Evolutionary conservation across 2,113 vertebrate genomes (phyloP).

Genomic region (Gallinago jamesoni): DNA sequence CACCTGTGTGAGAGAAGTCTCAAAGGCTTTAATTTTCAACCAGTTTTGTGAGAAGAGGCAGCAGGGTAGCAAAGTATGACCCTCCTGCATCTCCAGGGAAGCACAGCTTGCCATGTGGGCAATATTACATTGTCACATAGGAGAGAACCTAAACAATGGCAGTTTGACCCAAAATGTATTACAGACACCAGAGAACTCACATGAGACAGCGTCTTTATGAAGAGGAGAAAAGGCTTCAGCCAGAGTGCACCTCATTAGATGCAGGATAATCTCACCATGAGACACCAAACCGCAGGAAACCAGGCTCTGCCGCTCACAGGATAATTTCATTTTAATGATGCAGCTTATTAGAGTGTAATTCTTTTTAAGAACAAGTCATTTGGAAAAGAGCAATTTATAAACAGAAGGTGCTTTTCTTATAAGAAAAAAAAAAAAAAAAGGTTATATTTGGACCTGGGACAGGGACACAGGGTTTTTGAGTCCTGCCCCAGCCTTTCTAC

Average conservation of each 20-base stretch:
- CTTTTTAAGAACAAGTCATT: not conserved
- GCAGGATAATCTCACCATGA: not conserved
- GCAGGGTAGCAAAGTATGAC: not conserved
- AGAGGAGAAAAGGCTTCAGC: conserved; percentile 32
- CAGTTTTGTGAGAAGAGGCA: not conserved
- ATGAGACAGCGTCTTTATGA: not conserved
- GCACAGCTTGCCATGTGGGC: not conserved
- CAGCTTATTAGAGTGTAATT: not conserved
- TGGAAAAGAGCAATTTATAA: not conserved
- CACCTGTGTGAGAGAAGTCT: not conserved
- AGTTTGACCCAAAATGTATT: not conserved
- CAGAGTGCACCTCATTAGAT: conserved; percentile 20
- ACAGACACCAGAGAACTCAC: not conserved
- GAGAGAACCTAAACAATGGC: not conserved
- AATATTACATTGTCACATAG: not conserved
- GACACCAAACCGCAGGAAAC: conserved; percentile 5
- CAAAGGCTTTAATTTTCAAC: not conserved
- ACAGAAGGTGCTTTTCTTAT: not conserved
- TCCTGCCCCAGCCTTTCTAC: not conserved
- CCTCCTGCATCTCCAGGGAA: not conserved
- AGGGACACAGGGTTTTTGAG: not conserved
- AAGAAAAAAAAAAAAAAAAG: not conserved
- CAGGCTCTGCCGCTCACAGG: not conserved
- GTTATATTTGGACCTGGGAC: not conserved
- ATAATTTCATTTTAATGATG: conserved; percentile 31